Percentiles rank a stretch among this genome's conserved stretches.
These are phyloP conservation scores for Abscondita cerata DNA, from an alignment of 2,888 invertebrate genomes.

Conservation along the genomic window DNA sequence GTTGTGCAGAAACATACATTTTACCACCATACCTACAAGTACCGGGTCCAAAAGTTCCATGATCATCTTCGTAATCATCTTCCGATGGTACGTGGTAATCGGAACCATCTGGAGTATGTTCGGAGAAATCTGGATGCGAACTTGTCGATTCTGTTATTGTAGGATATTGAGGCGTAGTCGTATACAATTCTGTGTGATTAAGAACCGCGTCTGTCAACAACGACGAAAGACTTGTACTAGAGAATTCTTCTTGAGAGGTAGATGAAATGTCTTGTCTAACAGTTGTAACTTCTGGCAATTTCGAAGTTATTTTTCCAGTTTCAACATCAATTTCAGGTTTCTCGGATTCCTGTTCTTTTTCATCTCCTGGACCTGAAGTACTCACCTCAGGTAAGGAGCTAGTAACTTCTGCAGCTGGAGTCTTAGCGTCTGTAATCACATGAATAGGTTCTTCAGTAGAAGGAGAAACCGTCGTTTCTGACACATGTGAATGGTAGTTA, in stretches of 20 bases:
- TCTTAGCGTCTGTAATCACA: too few species aligned
- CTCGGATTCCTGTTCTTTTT: constrained; percentile 8
- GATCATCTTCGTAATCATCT: constrained; percentile 77
- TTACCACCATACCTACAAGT: constrained; percentile 93
- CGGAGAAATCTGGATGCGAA: constrained; percentile 43
- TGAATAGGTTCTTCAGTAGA: background rate
- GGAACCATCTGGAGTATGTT: constrained; percentile 50
- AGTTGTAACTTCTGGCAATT: background rate
- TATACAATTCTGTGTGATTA: background rate
- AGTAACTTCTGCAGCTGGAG: background rate
- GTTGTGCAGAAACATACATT: constrained; percentile 92
- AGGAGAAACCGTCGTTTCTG: too few species aligned
- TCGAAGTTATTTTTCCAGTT: background rate
- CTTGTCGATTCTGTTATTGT: constrained; percentile 27
- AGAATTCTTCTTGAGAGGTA: background rate
- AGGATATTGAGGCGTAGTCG: constrained; percentile 16
- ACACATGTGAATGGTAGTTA: background rate
- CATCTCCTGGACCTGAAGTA: background rate
- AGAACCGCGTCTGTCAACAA: background rate
- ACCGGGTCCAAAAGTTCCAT: constrained; percentile 81
- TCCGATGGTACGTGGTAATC: constrained; percentile 56
- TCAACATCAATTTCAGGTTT: constrained; percentile 24
- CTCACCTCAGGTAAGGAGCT: background rate
- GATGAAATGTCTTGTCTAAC: background rate
- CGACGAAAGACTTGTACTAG: too few species aligned